Evolutionary conservation across 2,888 invertebrate species (phyloP), one percentile per base, ranked within the genome.

Genomic region (Caenorhabditis sp.): DNA sequence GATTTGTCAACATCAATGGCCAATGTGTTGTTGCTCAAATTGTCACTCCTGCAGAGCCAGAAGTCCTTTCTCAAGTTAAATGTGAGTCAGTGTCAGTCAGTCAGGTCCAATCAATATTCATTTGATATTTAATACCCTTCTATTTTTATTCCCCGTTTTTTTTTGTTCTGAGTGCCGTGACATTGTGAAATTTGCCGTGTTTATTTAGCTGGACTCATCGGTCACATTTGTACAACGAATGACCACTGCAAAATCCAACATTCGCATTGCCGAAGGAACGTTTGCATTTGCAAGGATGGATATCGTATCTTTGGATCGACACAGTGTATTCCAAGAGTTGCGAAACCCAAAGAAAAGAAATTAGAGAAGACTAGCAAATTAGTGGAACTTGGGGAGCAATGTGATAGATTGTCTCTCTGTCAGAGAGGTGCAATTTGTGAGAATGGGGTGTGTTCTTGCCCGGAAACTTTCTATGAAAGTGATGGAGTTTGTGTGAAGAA

Each of bases 271-370:
- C 55, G 53, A 15, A 50, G 80, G 40, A 79, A 81, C 22, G 67
- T 77, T n/a, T 89, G 89, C 67, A 79, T 77, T 13, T 89, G 89
- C 71, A 76, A 67, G 5, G 61, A 65, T 15, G 87, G 87, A 50
- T 87, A 79, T 74, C 32, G 87, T 37, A 82, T 87, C 26, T 88
- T 87, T 58, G 88, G 87, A n/a, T 83, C 83, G 0, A 88, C 87
- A 11, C 88, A 88, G 67, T 88, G 88, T 60, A 88, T 88, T 37
- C 82, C 72, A 40, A 50, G 69, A 69, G 72, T 72, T 50, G 64
- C 77, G 11, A 77, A 64, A 26, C 61, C 71, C 0, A 78, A 82
- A 44, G 68, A 71, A 22, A 68, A 37, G 13, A 83, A 64, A 56
- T 50, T 24, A 1, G 62, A 68, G 11, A 68, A 62, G 35, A 47